Evolutionary conservation across 2,797 vertebrate genomes (phyloP).

Genomic region (Limnodromus scolopaceus): DNA sequence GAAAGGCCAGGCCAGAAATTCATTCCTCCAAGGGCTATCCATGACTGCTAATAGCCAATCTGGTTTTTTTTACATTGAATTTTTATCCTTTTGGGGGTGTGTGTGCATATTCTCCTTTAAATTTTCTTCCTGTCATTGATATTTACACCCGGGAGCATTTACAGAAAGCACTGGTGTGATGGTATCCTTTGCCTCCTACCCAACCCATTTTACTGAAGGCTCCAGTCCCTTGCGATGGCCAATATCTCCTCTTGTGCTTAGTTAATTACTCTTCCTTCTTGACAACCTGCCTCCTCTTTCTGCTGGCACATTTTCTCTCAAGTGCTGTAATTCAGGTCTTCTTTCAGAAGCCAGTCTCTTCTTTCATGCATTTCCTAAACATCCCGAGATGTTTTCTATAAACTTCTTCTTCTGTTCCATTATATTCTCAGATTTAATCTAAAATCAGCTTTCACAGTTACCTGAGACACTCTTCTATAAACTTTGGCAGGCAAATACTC

Average conservation of each 20-base stretch:
- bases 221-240: neutral
- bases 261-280: neutral
- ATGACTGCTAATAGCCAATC: neutral
- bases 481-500: neutral
- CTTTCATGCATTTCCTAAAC: neutral
- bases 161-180: neutral
- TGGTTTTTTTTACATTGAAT: neutral
- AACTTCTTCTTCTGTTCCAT: neutral
- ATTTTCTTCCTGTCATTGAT: neutral
- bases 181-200: neutral
- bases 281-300: neutral
- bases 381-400: neutral
- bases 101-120: neutral
- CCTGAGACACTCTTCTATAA: neutral
- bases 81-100: neutral
- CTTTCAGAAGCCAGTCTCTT: neutral
- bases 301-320: neutral
- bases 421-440: neutral
- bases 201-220: neutral
- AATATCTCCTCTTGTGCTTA: neutral
- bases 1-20: neutral
- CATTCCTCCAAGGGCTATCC: neutral
- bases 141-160: neutral
- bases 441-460: neutral
- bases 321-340: neutral